Evolutionary conservation across 1,140 invertebrate species (phyloP), one percentile per base, ranked within the genome.

Genomic region (Drosophila melanogaster): DNA sequence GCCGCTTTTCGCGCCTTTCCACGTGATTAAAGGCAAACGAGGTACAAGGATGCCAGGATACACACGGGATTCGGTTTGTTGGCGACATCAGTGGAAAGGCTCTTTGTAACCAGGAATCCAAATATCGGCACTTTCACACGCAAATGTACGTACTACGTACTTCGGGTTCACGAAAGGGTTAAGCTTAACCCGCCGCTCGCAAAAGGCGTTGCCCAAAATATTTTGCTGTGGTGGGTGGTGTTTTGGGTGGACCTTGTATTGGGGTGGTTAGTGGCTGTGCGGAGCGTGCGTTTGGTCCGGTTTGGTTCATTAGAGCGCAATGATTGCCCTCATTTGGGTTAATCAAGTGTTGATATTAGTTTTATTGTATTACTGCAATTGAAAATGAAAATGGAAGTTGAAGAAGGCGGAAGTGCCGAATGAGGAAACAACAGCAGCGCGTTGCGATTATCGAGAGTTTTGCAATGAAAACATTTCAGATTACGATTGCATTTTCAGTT

Each of bases 1-100:
- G 77, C 76, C 78, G 80, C 80, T 90, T 90, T 90, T 90, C 87
- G 83, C 87, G 87, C 87, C 87, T 90, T 90, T 90, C 87, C 87
- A 90, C 87, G 87, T 90, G 87, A 90, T 90, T 90, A 90, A 81
- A 85, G 79, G 66, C 78, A 73, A 83, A 75, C 67, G 79, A 77
- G 62, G 58, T 74, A 70, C 66, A 70, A 70, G 49, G 64, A 17
- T 50, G 26, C 47, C 47, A 17, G 47, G 47, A 55, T 70, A 56
- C 65, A 44, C 65, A 53, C 14, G 50, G 49, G 19, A 15, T n/a
- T 30, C 10, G 51, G 50, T 22, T 11, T 38, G 41, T n/a, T 67
- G 73, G 47, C 62, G 67, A 70, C 77, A 77, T 51, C 49, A 19
- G 15, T 2, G 22, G 44, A 7, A n/a, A 24, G 22, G 12, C 40